Base-by-base conservation (phyloP, 2,113 vertebrate genomes). In the Spheniscus mendiculus region DNA sequence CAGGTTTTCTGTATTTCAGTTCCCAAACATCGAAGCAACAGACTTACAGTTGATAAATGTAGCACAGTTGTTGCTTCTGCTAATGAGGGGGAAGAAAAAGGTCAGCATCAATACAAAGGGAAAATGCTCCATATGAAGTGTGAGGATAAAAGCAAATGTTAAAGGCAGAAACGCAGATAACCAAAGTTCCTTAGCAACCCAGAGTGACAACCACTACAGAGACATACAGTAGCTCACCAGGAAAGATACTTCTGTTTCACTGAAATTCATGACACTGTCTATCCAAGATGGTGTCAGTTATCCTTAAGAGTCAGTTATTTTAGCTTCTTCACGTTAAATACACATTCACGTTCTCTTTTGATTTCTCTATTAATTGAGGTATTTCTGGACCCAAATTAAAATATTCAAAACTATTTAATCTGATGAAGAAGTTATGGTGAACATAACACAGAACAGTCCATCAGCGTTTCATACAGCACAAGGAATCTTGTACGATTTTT, bases 41-140 rank as follows among this genome's bases (percentile, higher is more conserved):
- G 77, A 63, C 55, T 89, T 14, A 4, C 5, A 53, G 65, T 29
- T 66, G 70, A 89, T 73, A 91, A 85, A 77, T 53, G 62, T 32
- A 72, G 73, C 89, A 83, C 42, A 58, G 86, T 50, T 97, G 78
- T 70, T 93, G 14, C 81, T 82, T 90, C 70, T 87, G 38, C 81
- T 96, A 96, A 97, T 80, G 61, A 94, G 77, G 7, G 47, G 55
- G 49, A 94, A 89, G 81, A 14, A 84, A 93, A 95, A 96, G 94
- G 87, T 96, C 94, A 96, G 32, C 62, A 42, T 79, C 86, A 83
- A 87, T 80, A 73, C 12, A 86, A 44, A 89, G 56, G n/a, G 56
- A 89, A 95, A 95, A 90, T 4, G 11, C 50, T 95, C 63, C n/a
- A 11, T 45, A 20, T 81, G 76, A 90, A 86, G 50, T 49, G 53